These are phyloP conservation scores for Aplysina aerophoba DNA, from an alignment of 37 sponge, comb jelly and placozoan species.

Conservation along the genomic window DNA sequence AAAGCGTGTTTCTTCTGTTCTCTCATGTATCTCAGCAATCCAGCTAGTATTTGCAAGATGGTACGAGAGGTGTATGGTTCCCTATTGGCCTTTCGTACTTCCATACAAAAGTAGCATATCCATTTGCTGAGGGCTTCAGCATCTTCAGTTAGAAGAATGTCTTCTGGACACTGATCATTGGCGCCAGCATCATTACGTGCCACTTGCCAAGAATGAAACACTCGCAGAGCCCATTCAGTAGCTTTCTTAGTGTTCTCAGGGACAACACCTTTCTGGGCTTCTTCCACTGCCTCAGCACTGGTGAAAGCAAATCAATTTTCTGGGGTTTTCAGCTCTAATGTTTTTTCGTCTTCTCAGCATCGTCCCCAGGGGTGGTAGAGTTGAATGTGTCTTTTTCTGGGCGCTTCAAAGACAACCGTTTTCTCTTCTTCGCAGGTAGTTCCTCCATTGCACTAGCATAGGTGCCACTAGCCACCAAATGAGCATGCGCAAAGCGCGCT, in stretches of 20 bases:
- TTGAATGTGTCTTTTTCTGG: too few relatives aligned
- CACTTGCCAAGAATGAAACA: not conserved
- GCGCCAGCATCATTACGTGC: not conserved
- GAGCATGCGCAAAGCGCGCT: too few relatives aligned
- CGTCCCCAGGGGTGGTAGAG: too few relatives aligned
- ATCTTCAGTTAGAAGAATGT: not conserved
- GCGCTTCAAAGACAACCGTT: too few relatives aligned
- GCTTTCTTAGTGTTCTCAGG: constrained; percentile 4
- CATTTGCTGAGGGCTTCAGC: not conserved
- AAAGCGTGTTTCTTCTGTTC: constrained; percentile 28
- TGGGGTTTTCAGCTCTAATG: too few relatives aligned
- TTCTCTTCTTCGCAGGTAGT: too few relatives aligned
- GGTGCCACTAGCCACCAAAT: too few relatives aligned
- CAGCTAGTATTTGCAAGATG: constrained; percentile 9
- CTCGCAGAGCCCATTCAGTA: constrained; percentile 2
- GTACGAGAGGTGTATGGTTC: constrained; percentile 26
- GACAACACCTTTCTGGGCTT: constrained; percentile 4
- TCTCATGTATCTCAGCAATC: constrained; percentile 10
- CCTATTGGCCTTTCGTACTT: constrained; percentile 31
- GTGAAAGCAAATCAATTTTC: too few relatives aligned
- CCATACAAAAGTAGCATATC: not conserved
- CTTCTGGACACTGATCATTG: constrained; percentile 9
- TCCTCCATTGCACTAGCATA: too few relatives aligned
- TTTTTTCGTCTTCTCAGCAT: too few relatives aligned
- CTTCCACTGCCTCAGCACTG: not conserved